Evolutionary conservation across 2,797 vertebrate genomes (phyloP).

Genomic region (Schizopygopsis pylzovi): DNA sequence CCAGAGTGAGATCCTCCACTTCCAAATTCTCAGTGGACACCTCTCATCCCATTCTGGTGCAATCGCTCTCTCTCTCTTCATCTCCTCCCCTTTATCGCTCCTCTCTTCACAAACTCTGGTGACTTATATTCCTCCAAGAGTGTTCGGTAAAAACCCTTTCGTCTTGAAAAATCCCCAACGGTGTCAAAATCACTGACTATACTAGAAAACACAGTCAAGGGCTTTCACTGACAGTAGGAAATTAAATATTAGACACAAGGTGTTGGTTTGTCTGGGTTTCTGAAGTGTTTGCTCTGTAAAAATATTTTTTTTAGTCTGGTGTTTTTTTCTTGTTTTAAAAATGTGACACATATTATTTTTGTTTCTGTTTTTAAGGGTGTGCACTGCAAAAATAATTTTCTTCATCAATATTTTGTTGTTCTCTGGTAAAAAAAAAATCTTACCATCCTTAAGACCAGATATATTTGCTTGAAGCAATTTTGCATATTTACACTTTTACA

Average conservation of each 20-base stretch:
- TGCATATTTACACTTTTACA: background rate
- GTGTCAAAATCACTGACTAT: slow-evolving; percentile 41
- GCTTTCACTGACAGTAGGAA: slow-evolving; percentile 15
- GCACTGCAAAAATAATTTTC: background rate
- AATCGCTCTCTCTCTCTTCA: slow-evolving; percentile 59
- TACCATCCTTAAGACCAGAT: background rate
- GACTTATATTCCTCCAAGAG: slow-evolving; percentile 62
- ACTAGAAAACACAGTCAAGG: slow-evolving; percentile 33
- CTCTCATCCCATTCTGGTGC: slow-evolving; percentile 63
- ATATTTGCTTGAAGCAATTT: background rate
- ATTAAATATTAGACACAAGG: slow-evolving; percentile 29
- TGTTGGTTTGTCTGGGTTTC: background rate
- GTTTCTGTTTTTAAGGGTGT: background rate
- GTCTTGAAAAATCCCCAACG: slow-evolving; percentile 49
- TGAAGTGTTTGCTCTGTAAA: slow-evolving; percentile 4
- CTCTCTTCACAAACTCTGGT: slow-evolving; percentile 64
- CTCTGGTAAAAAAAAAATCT: background rate
- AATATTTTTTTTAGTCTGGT: too few species aligned
- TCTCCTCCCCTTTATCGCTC: slow-evolving; percentile 60
- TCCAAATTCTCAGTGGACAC: slow-evolving; percentile 69
- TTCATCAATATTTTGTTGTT: background rate
- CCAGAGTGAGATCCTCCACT: slow-evolving; percentile 69
- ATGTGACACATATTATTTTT: background rate
- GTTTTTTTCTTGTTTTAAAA: background rate
- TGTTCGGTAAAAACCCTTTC: slow-evolving; percentile 53